phyloP scores from a whole-genome alignment of 53 echinoderm and acorn worm species.

The Holothuria leucospilota region DNA sequence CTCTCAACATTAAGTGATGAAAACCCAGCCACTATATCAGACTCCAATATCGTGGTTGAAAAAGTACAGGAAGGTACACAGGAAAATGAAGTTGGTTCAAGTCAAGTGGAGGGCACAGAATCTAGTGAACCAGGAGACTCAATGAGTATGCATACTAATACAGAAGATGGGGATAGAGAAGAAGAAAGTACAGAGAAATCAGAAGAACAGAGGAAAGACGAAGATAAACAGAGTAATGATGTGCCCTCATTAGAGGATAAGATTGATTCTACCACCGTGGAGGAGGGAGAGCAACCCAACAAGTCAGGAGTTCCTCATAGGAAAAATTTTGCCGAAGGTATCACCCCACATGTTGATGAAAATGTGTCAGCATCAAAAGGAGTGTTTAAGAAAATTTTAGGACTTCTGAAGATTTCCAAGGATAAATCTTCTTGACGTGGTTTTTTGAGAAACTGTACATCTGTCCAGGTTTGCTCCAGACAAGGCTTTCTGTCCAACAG shows the following conservation, averaged over 20 bases:
- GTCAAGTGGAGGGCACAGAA: background rate
- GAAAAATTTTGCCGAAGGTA: constrained; percentile 88
- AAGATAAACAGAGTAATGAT: background rate
- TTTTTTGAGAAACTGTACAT: background rate
- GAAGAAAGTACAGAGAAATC: background rate
- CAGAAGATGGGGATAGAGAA: background rate
- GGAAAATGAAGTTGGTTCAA: background rate
- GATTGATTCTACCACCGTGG: background rate
- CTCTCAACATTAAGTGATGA: background rate
- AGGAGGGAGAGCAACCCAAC: constrained; percentile 69
- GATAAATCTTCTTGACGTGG: background rate
- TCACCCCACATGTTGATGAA: constrained; percentile 87
- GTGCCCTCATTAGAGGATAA: background rate
- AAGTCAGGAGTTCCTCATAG: constrained; percentile 88
- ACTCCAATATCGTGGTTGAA: constrained; percentile 49
- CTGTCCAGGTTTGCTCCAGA: background rate
- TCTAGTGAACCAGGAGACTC: background rate
- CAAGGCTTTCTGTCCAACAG: too few species aligned
- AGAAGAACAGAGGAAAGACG: background rate
- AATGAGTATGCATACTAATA: background rate
- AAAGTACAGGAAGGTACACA: background rate
- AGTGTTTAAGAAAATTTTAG: constrained; percentile 78
- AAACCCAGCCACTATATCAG: background rate
- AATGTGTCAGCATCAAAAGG: constrained; percentile 79
- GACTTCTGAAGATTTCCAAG: constrained; percentile 50